Base-by-base conservation (phyloP, 1,140 invertebrate species). In the Eurosta solidaginis region DNA sequence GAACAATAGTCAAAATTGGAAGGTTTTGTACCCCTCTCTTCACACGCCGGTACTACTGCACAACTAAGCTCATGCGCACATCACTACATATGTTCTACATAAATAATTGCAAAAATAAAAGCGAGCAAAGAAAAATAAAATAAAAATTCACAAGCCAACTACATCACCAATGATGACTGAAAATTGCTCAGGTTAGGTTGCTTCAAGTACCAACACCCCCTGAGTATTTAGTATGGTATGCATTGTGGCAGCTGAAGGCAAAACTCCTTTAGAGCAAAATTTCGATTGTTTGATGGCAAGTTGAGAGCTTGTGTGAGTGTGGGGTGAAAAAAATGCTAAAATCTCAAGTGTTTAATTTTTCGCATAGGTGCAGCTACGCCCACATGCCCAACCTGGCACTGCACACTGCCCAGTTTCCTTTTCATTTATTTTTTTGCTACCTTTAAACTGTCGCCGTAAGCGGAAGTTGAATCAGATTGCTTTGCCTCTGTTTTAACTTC, bases 341-440 rank as follows among this genome's bases (percentile, higher is more conserved):
- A 68, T 68, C 59, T 68, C 17, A 68, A 68, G 59, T 68, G 59
- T 68, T 68, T 68, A 68, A 68, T 68, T 68, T 68, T 68, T 68
- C 59, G 59, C 59, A 68, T 68, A 42, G 59, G 17, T 68, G 59
- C 59, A 36, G 17, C 59, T 68, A 17, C 33, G 33, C 33, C 59
- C 9, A n/a, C n/a, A n/a, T n/a, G 22, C 59, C n/a, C n/a, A n/a
- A n/a, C n/a, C n/a, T n/a, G n/a, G n/a, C n/a, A n/a, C n/a, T n/a
- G n/a, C n/a, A n/a, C n/a, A n/a, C n/a, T n/a, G n/a, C n/a, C n/a
- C n/a, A n/a, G n/a, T n/a, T n/a, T n/a, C n/a, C n/a, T n/a, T n/a
- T n/a, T n/a, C 59, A 40, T 40, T 68, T 68, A 1, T 27, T 54
- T 20, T 54, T 54, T 27, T 17, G 27, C n/a, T n/a, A n/a, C n/a